Conservation (phyloP, 2,797 vertebrate species). For the Nyctibius grandis region DNA sequence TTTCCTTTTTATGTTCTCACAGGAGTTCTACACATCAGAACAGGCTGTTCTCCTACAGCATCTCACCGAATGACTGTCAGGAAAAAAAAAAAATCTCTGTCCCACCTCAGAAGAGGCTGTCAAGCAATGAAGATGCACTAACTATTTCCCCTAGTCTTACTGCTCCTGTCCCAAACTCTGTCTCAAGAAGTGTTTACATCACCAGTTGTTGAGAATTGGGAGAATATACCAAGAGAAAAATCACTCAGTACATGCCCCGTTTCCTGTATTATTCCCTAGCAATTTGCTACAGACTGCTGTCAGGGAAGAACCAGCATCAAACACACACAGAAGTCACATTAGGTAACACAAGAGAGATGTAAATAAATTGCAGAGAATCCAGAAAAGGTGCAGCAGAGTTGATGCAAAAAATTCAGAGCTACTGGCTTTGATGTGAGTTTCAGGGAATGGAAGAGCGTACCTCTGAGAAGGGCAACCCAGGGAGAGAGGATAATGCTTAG, state of each 20-base stretch:
- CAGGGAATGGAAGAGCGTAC: background rate
- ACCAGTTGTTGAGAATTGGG: background rate
- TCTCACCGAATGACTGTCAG: background rate
- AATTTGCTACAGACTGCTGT: background rate
- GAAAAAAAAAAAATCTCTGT: background rate
- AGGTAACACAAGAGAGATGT: background rate
- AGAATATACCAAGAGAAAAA: background rate
- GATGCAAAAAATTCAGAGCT: background rate
- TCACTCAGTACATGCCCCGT: background rate
- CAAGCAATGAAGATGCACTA: background rate
- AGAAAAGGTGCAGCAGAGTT: background rate
- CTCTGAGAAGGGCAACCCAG: constrained; percentile 47
- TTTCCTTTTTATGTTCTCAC: background rate
- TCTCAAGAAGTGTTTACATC: background rate
- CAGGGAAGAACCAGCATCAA: background rate
- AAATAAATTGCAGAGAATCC: constrained; percentile 13
- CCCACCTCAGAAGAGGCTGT: background rate
- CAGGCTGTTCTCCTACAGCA: background rate
- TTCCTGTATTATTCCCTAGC: background rate
- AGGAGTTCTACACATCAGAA: background rate
- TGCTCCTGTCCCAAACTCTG: background rate
- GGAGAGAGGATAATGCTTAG: constrained; percentile 45
- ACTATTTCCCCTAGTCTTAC: background rate
- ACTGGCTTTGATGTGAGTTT: background rate
- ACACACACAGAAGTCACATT: background rate